phyloP scores from a whole-genome alignment of 2,888 invertebrate genomes.

The Noctua pronuba region DNA sequence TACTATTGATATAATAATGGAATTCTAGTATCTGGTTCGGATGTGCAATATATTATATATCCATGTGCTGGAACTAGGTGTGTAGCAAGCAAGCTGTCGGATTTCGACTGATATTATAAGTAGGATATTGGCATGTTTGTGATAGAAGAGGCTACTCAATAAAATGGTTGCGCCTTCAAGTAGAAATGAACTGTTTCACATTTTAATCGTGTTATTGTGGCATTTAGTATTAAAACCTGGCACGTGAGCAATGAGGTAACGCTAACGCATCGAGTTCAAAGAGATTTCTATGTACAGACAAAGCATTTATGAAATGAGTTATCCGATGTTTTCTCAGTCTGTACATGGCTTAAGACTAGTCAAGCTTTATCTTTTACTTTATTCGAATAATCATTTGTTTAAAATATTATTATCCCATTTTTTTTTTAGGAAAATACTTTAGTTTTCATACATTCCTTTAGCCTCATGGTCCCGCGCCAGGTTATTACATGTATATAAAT shows the following conservation, averaged over 20 bases:
- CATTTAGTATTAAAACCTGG: slow-evolving; percentile 80
- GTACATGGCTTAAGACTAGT: slow-evolving; percentile 68
- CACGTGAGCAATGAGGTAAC: slow-evolving; percentile 70
- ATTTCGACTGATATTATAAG: slow-evolving; percentile 76
- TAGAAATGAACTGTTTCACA: slow-evolving; percentile 69
- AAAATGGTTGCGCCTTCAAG: slow-evolving; percentile 63
- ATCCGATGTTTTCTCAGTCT: slow-evolving; percentile 45
- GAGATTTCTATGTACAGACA: slow-evolving; percentile 55
- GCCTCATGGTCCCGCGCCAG: slow-evolving; percentile 76
- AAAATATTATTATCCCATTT: slow-evolving; percentile 32
- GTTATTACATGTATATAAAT: slow-evolving; percentile 79
- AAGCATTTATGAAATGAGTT: slow-evolving; percentile 34
- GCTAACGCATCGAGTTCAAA: slow-evolving; percentile 53
- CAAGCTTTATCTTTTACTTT: slow-evolving; percentile 60
- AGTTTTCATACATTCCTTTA: slow-evolving; percentile 84
- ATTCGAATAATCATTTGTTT: slow-evolving; percentile 29
- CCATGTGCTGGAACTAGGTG: slow-evolving; percentile 23
- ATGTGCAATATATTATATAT: slow-evolving; percentile 16
- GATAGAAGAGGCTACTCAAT: slow-evolving; percentile 73
- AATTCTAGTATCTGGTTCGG: slow-evolving; percentile 27
- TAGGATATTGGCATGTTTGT: slow-evolving; percentile 75
- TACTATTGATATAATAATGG: slow-evolving; percentile 31
- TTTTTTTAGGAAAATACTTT: slow-evolving; percentile 60
- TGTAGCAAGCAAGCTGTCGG: slow-evolving; percentile 67
- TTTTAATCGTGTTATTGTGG: slow-evolving; percentile 74